Evolutionary conservation across 2,113 vertebrate species (phyloP), one percentile per base, ranked within the genome.

Genomic region (Colaptes auratus): DNA sequence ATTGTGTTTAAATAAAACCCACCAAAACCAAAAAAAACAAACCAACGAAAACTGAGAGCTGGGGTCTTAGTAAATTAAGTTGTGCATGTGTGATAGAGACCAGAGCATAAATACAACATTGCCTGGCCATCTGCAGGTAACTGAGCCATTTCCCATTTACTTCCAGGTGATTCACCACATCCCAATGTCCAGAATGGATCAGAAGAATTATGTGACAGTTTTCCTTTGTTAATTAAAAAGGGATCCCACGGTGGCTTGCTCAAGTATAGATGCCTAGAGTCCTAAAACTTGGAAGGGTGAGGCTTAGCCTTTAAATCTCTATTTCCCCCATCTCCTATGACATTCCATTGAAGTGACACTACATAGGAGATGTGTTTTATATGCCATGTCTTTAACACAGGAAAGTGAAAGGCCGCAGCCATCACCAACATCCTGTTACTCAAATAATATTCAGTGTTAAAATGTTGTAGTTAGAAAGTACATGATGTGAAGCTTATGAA

Each of bases 111-210:
- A 46, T 31, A 25, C 27, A 65, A 3, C 30, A 17, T 61, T 60
- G 6, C 39, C 27, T 55, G 25, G 16, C 50, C 19, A 50, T 35
- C 46, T 46, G 28, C 25, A 44, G 58, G 59, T 17, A 64, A 9
- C 19, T 53, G 44, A 79, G 35, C 6, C 18, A 5, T 13, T 35
- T 65, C 30, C 55, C 0, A 0, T 74, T 87, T 70, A 44, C 33
- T 39, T 88, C 18, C 59, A 63, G 35, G 35, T 80, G 56, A 50
- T 89, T 84, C 25, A 82, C 15, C 16, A 25, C 21, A 50, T 70
- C 31, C 25, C 23, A 18, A 0, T 6, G 10, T 82, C n/a, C 50
- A 63, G 85, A 94, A 73, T 25, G 28, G n/a, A 79, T 53, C 15
- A 75, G 74, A 78, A 78, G 65, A 23, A 46, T 63, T 52, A 80